These are phyloP conservation scores for Peucedramus taeniatus DNA, from an alignment of 2,113 vertebrate genomes.

Conservation along the genomic window DNA sequence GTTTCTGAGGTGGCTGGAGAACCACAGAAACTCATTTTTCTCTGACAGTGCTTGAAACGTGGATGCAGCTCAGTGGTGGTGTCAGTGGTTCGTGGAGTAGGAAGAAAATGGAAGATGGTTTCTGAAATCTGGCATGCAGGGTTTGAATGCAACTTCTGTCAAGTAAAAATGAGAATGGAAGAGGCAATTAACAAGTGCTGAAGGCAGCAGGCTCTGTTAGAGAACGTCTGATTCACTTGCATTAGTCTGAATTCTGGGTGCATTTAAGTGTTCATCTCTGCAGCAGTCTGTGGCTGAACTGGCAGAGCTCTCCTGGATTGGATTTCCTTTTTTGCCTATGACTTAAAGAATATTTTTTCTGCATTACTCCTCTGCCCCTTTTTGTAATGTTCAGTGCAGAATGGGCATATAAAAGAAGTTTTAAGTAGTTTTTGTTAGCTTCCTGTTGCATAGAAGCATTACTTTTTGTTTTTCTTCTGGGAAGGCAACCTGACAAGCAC, in stretches of 20 bases:
- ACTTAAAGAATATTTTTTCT: neutral
- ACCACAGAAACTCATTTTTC: neutral
- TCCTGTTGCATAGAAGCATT: neutral
- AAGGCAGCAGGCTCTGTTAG: neutral
- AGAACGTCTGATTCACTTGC: fast-evolving
- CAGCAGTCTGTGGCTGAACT: neutral
- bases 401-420: neutral
- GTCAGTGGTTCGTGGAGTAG: neutral
- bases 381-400: neutral
- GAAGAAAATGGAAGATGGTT: neutral
- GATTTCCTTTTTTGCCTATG: neutral
- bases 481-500: neutral
- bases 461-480: neutral
- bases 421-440: neutral
- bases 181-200: neutral
- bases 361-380: neutral
- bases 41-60: neutral
- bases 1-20: neutral
- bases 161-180: neutral
- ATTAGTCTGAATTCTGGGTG: neutral
- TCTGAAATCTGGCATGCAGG: neutral
- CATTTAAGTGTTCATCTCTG: neutral
- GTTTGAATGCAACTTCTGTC: neutral
- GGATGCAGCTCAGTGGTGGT: neutral
- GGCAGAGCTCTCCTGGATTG: neutral